Percentiles rank a stretch among this genome's conserved stretches.
These are phyloP conservation scores for Aplochiton taeniatus DNA, from an alignment of 2,797 vertebrate species.

Conservation along the genomic window DNA sequence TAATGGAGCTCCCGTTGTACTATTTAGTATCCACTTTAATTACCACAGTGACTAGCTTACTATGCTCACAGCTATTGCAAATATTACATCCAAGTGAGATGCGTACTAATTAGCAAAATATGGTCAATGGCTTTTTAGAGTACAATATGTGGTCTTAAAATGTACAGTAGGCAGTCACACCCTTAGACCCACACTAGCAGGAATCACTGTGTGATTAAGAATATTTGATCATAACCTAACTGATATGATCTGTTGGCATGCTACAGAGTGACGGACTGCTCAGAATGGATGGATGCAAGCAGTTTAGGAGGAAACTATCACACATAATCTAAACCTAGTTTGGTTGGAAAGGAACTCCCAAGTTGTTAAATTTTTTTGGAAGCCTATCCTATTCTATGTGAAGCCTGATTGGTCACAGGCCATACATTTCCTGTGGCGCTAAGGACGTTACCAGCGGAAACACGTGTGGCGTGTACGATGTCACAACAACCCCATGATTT, in stretches of 20 bases:
- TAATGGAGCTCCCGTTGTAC: conserved; percentile 56
- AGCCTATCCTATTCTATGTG: not conserved
- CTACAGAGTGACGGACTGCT: too few species aligned
- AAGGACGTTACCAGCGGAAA: conserved; percentile 25
- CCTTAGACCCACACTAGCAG: too few species aligned
- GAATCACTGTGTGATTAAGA: not conserved
- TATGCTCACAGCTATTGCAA: conserved; percentile 46
- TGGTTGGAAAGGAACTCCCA: too few species aligned
- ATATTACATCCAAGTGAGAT: conserved; percentile 44
- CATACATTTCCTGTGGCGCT: conserved; percentile 7
- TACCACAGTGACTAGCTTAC: conserved; percentile 52
- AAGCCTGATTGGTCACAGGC: conserved; percentile 32
- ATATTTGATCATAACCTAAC: too few species aligned
- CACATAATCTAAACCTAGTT: too few species aligned
- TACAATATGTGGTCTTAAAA: not conserved
- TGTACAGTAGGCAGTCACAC: not conserved
- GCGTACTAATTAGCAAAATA: conserved; percentile 45
- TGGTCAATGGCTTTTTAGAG: conserved; percentile 30
- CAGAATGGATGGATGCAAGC: too few species aligned
- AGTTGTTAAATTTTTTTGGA: not conserved
- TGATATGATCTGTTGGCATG: too few species aligned
- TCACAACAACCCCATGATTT: conserved; percentile 44
- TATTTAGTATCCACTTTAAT: conserved; percentile 69
- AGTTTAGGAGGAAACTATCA: too few species aligned
- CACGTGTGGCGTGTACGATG: conserved; percentile 25